Base-by-base conservation (phyloP, 2,113 vertebrate genomes). In the Phaetusa simplex region DNA sequence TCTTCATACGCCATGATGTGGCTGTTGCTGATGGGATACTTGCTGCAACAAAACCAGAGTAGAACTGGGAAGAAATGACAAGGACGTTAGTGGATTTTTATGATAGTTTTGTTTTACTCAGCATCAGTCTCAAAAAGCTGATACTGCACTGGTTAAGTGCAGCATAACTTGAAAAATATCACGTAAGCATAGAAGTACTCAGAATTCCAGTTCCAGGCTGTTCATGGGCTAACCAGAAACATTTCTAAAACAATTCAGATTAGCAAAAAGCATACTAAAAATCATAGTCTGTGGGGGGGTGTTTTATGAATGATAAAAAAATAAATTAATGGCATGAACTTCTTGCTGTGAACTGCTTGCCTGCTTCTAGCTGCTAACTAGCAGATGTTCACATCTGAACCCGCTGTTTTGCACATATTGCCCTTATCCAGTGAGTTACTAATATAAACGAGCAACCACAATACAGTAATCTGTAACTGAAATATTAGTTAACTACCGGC, bases 1-100 rank as follows among this genome's bases (percentile, higher is more conserved):
- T 15, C 56, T 66, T 82, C 5, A 2, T 38, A 47, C 8, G 21
- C 1, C 0, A 5, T 22, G 19, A 27, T 36, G 17, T 0, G 1
- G 34, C 42, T 43, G 29, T 12, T 67, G 23, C 47, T 47, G 22
- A 9, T 18, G 34, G 38, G 27, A 45, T 17, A 14, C 19, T 50
- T 49, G 23, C 64, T 73, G 59, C 38, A 67, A 53, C 7, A 67
- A 71, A 78, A 47, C 19, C 15, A 38, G 53, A 47, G 29, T 22
- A 8, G 14, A 77, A 61, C 4, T 3, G 65, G 17, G 18, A 73
- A 69, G n/a, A 52, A 67, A 65, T 64, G 2, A 3, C 5, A 30
- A 22, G 22, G 23, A 5, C 4, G 49, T 91, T 36, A 64, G 13
- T 22, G 9, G 27, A 32, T 19, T 62, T 43, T 12, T 18, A 3